These are phyloP conservation scores for Eulemur albifrons DNA, from an alignment of 2,797 vertebrate genomes.

Conservation along the genomic window DNA sequence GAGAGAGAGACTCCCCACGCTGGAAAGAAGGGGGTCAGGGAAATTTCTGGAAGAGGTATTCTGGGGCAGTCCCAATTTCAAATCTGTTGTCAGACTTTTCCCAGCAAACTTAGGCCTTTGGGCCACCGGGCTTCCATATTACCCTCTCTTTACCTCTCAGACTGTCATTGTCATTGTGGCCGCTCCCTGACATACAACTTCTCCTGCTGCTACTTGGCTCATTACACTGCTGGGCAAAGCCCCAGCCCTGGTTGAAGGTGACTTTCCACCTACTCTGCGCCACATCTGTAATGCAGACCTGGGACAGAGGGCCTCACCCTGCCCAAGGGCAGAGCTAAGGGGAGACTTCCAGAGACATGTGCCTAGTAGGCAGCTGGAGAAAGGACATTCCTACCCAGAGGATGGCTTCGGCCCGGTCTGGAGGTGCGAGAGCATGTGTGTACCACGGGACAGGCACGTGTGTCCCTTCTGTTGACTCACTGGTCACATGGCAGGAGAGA, in stretches of 20 bases:
- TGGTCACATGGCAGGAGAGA: not conserved
- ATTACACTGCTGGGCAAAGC: not conserved
- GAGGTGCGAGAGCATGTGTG: not conserved
- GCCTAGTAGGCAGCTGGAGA: not conserved
- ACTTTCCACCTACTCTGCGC: not conserved
- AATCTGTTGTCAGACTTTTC: not conserved
- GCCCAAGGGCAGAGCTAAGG: not conserved
- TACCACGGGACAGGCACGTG: not conserved
- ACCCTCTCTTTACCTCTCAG: not conserved
- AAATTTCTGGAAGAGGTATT: conserved; percentile 7
- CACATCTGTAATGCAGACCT: not conserved
- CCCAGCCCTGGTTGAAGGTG: not conserved
- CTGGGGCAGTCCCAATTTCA: not conserved
- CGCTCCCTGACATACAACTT: not conserved
- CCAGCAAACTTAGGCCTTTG: not conserved
- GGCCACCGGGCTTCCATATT: not conserved
- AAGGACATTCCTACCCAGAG: not conserved
- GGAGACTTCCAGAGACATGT: not conserved
- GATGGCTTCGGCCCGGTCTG: not conserved
- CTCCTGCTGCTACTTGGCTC: not conserved
- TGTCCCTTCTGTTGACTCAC: not conserved
- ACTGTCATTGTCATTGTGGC: not conserved
- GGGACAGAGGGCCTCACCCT: not conserved
- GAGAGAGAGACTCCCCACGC: not conserved
- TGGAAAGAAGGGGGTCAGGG: not conserved